Conservation (phyloP, 2,113 vertebrate genomes). For the Herpailurus yagouaroundi region DNA sequence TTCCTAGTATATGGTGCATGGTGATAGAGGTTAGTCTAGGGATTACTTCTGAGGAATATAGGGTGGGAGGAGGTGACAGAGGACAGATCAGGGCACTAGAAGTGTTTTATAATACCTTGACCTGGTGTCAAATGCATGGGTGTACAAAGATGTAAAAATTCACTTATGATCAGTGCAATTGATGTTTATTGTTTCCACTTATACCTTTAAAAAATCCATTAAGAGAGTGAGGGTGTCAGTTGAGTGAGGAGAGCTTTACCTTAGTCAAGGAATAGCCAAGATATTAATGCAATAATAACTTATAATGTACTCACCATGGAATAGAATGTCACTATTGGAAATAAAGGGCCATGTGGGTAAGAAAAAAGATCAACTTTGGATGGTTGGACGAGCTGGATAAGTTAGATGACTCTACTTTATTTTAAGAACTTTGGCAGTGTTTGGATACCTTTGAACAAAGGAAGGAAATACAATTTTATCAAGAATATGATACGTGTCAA, state of each 20-base stretch:
- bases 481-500: background rate
- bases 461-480: background rate
- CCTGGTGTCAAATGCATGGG: background rate
- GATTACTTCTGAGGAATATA: background rate
- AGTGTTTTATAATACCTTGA: background rate
- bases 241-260: background rate
- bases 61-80: background rate
- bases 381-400: background rate
- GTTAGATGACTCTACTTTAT: background rate
- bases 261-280: background rate
- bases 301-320: background rate
- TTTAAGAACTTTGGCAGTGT: background rate
- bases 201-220: background rate
- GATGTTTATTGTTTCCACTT: background rate
- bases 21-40: background rate
- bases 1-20: background rate
- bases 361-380: background rate
- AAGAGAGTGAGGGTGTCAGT: background rate
- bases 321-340: background rate
- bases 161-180: background rate
- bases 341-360: background rate
- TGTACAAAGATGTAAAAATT: background rate
- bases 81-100: background rate
- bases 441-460: background rate
- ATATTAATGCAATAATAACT: background rate